Conservation (phyloP, 2,797 vertebrate genomes). For the Xenentodon cancila region DNA sequence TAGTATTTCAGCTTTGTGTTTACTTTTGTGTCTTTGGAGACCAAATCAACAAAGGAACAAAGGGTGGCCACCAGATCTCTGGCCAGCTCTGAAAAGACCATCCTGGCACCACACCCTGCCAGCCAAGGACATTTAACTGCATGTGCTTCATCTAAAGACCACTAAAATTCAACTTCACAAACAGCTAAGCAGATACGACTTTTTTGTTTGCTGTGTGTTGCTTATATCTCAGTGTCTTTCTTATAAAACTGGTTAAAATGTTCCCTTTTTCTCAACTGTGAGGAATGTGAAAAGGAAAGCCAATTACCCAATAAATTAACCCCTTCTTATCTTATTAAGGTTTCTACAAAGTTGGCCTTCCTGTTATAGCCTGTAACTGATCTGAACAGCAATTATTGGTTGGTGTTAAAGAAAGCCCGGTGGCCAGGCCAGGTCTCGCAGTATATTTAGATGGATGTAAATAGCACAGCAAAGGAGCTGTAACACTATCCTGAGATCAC, state of each 20-base stretch:
- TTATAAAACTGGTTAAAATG: neutral
- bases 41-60: conserved; percentile 59
- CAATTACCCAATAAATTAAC: conserved; percentile 6
- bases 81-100: conserved; percentile 42
- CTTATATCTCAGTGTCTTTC: neutral
- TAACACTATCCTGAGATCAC: conserved; percentile 67
- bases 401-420: conserved; percentile 38
- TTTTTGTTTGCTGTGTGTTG: neutral
- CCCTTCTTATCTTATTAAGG: neutral
- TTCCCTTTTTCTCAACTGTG: neutral
- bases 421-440: conserved; percentile 23
- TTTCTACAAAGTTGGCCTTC: conserved; percentile 7
- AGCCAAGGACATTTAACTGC: conserved; percentile 48
- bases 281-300: conserved; percentile 1
- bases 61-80: conserved; percentile 39
- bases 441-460: conserved; percentile 78
- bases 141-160: conserved; percentile 18
- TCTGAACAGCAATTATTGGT: conserved; percentile 35
- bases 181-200: neutral
- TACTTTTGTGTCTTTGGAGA: conserved; percentile 46
- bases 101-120: conserved; percentile 72
- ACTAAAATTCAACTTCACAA: too few species aligned
- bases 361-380: conserved; percentile 31
- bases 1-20: conserved; percentile 29
- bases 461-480: conserved; percentile 67